Conservation (phyloP, 2,888 invertebrate species). For the Synanthedon tipuliformis region DNA sequence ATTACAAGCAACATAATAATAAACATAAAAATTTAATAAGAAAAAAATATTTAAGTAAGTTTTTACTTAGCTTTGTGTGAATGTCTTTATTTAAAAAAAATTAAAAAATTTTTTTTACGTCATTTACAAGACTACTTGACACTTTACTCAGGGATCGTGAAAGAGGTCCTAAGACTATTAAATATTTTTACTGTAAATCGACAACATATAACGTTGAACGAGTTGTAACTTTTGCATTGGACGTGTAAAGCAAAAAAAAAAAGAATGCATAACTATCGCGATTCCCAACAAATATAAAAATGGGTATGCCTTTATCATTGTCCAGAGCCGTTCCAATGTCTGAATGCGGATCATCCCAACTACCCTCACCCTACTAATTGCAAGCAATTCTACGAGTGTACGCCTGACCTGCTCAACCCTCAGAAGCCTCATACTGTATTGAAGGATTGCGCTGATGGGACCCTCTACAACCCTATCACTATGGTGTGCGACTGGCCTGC, state of each 20-base stretch:
- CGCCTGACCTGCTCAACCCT: slow-evolving; percentile 38
- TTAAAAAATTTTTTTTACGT: too few species aligned
- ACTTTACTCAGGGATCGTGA: too few species aligned
- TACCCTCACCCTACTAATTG: slow-evolving; percentile 76
- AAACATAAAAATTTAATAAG: too few species aligned
- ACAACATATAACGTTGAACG: too few species aligned
- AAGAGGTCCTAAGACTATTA: too few species aligned
- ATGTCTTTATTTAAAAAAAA: too few species aligned
- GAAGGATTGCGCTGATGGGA: slow-evolving; percentile 74
- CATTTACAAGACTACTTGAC: too few species aligned
- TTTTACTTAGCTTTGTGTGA: too few species aligned
- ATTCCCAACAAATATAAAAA: neutral
- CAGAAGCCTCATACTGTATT: slow-evolving; percentile 64
- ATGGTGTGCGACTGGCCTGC: slow-evolving; percentile 76
- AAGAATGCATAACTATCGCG: neutral
- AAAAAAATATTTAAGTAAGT: too few species aligned
- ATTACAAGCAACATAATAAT: too few species aligned
- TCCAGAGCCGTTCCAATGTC: slow-evolving; percentile 41
- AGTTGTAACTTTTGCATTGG: neutral
- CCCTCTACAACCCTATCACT: slow-evolving; percentile 74
- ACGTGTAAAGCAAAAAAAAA: neutral
- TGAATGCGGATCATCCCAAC: slow-evolving; percentile 62
- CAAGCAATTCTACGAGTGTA: slow-evolving; percentile 77
- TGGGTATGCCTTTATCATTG: neutral
- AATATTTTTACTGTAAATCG: too few species aligned